Percentiles rank a stretch among this genome's conserved stretches.
phyloP scores from a whole-genome alignment of 1,140 invertebrate genomes.

The Adelges cooleyi region DNA sequence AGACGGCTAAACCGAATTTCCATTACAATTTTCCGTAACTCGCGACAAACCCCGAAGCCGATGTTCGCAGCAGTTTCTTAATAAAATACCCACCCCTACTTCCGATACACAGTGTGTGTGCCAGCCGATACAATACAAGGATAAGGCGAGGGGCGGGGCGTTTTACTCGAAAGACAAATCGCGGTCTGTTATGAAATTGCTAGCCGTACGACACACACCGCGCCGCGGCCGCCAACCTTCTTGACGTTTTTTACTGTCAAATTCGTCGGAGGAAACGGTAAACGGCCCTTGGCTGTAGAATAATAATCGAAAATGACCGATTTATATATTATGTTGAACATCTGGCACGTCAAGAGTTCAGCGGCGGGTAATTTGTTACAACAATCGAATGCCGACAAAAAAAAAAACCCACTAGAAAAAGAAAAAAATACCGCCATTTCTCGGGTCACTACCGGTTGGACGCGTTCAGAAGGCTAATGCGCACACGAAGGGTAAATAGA shows the following conservation, averaged over 20 bases:
- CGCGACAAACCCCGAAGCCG: neutral
- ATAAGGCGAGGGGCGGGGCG: too few species aligned
- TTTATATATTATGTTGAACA: neutral
- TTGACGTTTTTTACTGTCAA: too few species aligned
- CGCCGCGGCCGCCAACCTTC: too few species aligned
- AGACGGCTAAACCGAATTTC: neutral
- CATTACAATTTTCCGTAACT: conserved; percentile 1
- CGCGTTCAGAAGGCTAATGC: neutral
- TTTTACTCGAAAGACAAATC: too few species aligned
- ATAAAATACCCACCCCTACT: too few species aligned
- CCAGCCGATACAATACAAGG: too few species aligned
- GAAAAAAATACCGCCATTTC: neutral
- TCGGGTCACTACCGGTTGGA: neutral
- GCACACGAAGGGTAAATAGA: neutral
- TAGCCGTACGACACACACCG: too few species aligned
- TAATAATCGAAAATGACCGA: neutral
- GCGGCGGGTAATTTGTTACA: conserved; percentile 4
- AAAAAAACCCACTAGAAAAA: too few species aligned
- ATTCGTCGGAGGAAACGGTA: too few species aligned
- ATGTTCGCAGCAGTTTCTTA: neutral
- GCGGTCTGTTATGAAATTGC: too few species aligned
- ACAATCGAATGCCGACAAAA: neutral
- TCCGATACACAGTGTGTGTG: too few species aligned
- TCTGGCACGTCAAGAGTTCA: conserved; percentile 9
- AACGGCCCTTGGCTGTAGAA: too few species aligned